Evolutionary conservation across 2,113 vertebrate genomes (phyloP).

Genomic region (Dasyprocta punctata): DNA sequence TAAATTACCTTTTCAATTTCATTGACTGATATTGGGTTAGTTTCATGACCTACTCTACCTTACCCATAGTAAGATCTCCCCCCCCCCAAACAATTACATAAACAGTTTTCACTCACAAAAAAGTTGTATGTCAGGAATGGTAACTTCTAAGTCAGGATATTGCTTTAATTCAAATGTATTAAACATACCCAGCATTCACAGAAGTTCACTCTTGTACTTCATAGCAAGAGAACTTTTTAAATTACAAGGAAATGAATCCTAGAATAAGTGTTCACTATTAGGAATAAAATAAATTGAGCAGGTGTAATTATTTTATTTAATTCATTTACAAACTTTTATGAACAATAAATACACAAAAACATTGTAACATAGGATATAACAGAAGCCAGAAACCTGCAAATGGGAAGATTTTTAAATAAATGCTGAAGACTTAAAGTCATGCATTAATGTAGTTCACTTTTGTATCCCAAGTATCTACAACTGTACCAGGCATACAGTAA

Average conservation of each 20-base stretch:
- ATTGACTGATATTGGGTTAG: neutral
- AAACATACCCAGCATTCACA: neutral
- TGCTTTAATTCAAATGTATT: slow-evolving; percentile 8
- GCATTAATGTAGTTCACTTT: neutral
- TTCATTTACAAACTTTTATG: neutral
- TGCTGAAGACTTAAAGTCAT: neutral
- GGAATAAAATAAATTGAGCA: neutral
- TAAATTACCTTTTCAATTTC: neutral
- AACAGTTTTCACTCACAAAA: neutral
- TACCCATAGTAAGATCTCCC: neutral
- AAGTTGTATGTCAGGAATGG: neutral
- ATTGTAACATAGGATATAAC: neutral
- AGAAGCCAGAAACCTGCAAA: neutral
- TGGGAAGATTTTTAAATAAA: neutral
- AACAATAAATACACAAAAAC: neutral
- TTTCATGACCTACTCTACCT: neutral
- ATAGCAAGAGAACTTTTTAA: too few species aligned
- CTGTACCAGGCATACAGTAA: neutral
- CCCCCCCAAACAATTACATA: neutral
- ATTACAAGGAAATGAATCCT: too few species aligned
- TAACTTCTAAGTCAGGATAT: neutral
- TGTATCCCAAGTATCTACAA: neutral
- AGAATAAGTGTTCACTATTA: too few species aligned
- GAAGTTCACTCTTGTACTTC: neutral
- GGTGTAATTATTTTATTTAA: neutral